Percentiles rank a stretch among this genome's conserved stretches.
Conservation (phyloP, 2,113 vertebrate species). For the Pterocles gutturalis region DNA sequence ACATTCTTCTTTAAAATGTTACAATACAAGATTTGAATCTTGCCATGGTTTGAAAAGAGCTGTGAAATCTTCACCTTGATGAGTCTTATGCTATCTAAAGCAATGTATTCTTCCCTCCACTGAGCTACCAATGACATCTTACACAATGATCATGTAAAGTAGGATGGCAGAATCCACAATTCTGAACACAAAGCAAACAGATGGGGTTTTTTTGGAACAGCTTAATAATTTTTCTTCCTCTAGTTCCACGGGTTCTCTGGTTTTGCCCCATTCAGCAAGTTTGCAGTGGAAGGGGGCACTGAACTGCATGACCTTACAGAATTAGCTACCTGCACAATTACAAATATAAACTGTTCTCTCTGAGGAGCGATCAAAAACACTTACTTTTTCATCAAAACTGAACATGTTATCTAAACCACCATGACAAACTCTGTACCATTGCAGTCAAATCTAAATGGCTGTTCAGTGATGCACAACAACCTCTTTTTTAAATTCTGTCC, state of each 20-base stretch:
- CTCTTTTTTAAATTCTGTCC: constrained; percentile 22
- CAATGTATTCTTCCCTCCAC: neutral
- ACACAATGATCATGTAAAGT: neutral
- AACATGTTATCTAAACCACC: constrained; percentile 65
- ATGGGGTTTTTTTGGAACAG: neutral
- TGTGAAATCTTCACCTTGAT: neutral
- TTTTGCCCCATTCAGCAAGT: constrained; percentile 22
- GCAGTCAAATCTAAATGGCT: constrained; percentile 55
- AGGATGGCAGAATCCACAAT: neutral
- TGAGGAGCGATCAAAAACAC: neutral
- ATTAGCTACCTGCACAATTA: constrained; percentile 37
- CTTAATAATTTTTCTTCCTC: neutral
- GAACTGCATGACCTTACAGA: constrained; percentile 12
- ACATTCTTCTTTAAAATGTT: neutral
- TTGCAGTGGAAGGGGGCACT: neutral
- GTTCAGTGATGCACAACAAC: constrained; percentile 45
- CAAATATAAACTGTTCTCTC: neutral
- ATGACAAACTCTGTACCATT: constrained; percentile 29
- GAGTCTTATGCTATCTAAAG: neutral
- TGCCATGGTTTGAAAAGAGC: neutral
- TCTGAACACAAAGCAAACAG: neutral
- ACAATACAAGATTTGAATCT: neutral
- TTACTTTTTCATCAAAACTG: constrained; percentile 47
- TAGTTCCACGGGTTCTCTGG: neutral
- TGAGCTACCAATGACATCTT: neutral